Percentiles rank a stretch among this genome's conserved stretches.
These are phyloP conservation scores for Nannospalax galili DNA, from an alignment of 2,113 vertebrate genomes.

Conservation along the genomic window DNA sequence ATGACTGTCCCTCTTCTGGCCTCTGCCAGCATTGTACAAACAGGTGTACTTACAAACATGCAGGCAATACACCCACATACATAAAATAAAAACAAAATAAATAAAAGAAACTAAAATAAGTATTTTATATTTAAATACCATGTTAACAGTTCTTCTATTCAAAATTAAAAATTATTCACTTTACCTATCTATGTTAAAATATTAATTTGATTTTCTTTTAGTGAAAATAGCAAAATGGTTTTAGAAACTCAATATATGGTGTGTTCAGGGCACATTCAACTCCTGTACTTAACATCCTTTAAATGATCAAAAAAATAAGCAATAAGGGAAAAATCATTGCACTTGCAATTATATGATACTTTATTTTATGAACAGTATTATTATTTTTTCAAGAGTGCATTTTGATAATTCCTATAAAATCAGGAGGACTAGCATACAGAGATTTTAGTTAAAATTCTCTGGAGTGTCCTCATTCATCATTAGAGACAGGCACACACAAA, in stretches of 20 bases:
- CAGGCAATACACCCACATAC: too few relatives aligned
- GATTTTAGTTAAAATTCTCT: neutral
- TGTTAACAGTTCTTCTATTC: too few relatives aligned
- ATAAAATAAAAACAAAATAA: too few relatives aligned
- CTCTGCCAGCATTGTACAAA: too few relatives aligned
- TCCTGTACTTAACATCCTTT: neutral
- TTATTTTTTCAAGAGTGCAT: neutral
- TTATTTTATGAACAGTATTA: neutral
- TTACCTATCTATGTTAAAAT: neutral
- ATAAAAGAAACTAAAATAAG: too few relatives aligned
- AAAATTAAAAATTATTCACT: too few relatives aligned
- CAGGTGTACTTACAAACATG: too few relatives aligned
- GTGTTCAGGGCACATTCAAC: neutral
- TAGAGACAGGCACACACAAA: too few relatives aligned
- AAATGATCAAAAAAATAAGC: neutral
- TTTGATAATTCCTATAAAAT: neutral
- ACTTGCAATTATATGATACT: neutral
- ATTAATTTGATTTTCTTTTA: neutral
- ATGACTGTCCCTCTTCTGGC: too few relatives aligned
- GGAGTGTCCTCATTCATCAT: neutral
- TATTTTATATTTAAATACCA: too few relatives aligned
- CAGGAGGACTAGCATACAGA: neutral
- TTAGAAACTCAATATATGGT: neutral
- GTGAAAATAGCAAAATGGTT: neutral
- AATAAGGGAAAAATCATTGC: neutral